These are phyloP conservation scores for Anolis carolinensis DNA, from an alignment of 2,113 vertebrate genomes.

Conservation along the genomic window DNA sequence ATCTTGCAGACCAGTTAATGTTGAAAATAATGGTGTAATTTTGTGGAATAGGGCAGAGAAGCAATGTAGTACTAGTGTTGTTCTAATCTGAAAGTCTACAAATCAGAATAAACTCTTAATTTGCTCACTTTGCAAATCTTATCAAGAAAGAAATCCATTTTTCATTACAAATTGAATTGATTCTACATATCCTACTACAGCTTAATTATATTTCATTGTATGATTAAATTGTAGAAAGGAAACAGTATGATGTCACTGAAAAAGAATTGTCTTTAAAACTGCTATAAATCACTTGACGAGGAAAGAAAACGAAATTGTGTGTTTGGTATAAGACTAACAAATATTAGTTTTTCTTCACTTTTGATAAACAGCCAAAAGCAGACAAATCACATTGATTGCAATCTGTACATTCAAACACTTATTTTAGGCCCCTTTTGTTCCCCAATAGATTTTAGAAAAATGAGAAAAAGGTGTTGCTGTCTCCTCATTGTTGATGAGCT, in stretches of 20 bases:
- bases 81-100: conserved; percentile 4
- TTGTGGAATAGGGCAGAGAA: background rate
- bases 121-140: background rate
- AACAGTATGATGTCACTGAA: background rate
- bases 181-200: background rate
- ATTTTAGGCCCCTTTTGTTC: background rate
- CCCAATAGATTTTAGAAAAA: background rate
- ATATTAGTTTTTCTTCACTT: background rate
- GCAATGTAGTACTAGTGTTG: background rate
- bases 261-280: background rate
- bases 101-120: background rate
- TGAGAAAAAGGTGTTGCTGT: too few species aligned
- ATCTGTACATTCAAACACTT: background rate
- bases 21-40: background rate
- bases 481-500: background rate
- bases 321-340: background rate
- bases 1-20: background rate
- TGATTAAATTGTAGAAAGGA: conserved; percentile 18
- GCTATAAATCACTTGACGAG: background rate
- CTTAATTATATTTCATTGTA: conserved; percentile 12
- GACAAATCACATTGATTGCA: background rate
- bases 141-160: conserved; percentile 1
- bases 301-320: background rate
- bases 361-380: background rate
- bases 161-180: conserved; percentile 1